A percentile compares a stretch with the other conserved stretches of the same genome.
These are phyloP conservation scores for Mus minutoides DNA, from an alignment of 2,797 vertebrate species.

Conservation along the genomic window DNA sequence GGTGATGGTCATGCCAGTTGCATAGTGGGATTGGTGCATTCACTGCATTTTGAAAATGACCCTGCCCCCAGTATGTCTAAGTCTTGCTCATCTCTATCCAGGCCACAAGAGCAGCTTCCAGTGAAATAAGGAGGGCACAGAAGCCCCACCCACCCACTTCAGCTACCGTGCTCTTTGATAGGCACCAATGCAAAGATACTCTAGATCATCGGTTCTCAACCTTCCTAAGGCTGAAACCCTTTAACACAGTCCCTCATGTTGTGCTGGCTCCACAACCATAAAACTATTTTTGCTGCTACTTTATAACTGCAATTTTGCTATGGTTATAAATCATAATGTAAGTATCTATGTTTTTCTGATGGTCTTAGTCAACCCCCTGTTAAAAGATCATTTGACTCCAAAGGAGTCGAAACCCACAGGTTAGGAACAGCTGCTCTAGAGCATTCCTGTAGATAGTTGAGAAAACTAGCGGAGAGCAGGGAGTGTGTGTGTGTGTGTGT, in stretches of 20 bases:
- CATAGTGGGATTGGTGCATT: constrained; percentile 76
- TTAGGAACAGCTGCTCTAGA: not conserved
- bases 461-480: not conserved
- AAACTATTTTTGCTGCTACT: not conserved
- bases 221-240: not conserved
- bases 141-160: constrained; percentile 43
- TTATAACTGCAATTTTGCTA: not conserved
- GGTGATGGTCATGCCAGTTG: constrained; percentile 69
- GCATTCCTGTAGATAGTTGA: not conserved
- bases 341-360: not conserved
- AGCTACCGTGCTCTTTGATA: constrained; percentile 14
- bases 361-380: not conserved
- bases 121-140: constrained; percentile 52
- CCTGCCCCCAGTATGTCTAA: constrained; percentile 83
- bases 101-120: constrained; percentile 65
- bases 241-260: not conserved
- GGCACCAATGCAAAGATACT: not conserved
- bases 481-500: not conserved
- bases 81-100: constrained; percentile 75
- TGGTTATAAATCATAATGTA: not conserved
- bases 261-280: no score
- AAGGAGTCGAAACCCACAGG: not conserved
- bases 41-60: constrained; percentile 80
- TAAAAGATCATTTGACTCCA: not conserved
- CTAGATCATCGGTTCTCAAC: not conserved